Base-by-base conservation (phyloP, 2,888 invertebrate species). In the Callosobruchus maculatus region DNA sequence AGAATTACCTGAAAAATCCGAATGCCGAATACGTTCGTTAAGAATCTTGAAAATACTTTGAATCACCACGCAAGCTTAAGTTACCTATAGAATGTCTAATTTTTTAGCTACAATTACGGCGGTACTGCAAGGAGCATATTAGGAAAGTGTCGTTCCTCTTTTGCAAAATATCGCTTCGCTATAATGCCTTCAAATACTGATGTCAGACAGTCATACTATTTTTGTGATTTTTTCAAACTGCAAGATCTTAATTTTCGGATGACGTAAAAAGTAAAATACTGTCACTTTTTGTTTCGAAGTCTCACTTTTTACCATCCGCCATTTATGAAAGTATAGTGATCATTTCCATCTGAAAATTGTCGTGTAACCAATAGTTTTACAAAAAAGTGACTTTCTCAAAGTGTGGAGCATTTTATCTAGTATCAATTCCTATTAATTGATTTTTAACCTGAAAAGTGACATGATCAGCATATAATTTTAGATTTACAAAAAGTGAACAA, bases 301-400 rank as follows among this genome's bases (percentile, higher is more conserved):
- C n/a, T n/a, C 49, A 49, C 49, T 7, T 49, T 49, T 3, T 7
- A 13, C 49, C 49, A 49, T 49, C 49, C 13, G 7, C 49, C 49
- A 13, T 49, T 49, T 13, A 49, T 49, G 49, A 49, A 18, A 49
- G 13, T 49, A 49, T n/a, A n/a, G n/a, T n/a, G n/a, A n/a, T n/a
- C 49, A 1, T 49, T 49, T 49, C 49, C 13, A 49, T 49, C 49
- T 49, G 3, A 3, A 49, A 49, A 49, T 49, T 49, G 49, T 49
- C 49, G 49, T 49, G 49, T 7, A 49, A 1, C 13, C 7, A 49
- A 5, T 18, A 13, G 13, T 49, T 71, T 71, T 74, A 74, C 74
- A 71, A 74, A 71, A 74, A 74, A 71, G 74, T 74, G 30, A 26
- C 67, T 71, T 74, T 74, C 67, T 69, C 74, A 71, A 71, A 74